A percentile compares a stretch with the other conserved stretches of the same genome.
Conservation (phyloP, 2,888 invertebrate species). For the Eucera pruinosa region DNA sequence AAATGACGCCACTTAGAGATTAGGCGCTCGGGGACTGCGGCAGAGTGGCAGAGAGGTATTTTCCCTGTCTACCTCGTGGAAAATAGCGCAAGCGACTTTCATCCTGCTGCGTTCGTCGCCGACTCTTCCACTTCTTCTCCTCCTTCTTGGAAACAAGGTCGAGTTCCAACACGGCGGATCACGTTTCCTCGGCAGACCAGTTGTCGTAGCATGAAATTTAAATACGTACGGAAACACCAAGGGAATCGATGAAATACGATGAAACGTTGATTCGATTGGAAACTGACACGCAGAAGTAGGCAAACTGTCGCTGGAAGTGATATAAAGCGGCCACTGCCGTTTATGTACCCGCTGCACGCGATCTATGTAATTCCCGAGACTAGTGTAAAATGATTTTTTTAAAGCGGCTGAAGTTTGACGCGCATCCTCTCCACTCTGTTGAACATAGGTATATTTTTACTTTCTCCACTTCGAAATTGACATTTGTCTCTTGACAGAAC, state of each 20-base stretch:
- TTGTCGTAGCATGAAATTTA: constrained; percentile 21
- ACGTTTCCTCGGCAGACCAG: constrained; percentile 10
- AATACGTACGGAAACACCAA: constrained; percentile 14
- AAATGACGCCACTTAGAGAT: constrained; percentile 79
- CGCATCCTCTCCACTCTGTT: no score
- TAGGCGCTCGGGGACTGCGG: constrained; percentile 73
- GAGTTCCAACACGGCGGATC: constrained; percentile 34
- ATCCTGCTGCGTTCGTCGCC: constrained; percentile 48
- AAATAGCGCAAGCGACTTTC: constrained; percentile 62
- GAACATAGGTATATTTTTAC: no score
- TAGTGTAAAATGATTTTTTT: constrained; percentile 34
- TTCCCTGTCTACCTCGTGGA: constrained; percentile 67
- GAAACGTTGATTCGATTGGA: constrained; percentile 39
- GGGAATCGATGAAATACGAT: constrained; percentile 27
- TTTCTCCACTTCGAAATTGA: no score
- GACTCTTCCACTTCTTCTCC: constrained; percentile 15
- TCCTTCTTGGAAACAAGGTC: constrained; percentile 38
- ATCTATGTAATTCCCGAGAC: constrained; percentile 37
- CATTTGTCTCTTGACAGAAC: no score
- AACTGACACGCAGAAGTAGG: constrained; percentile 30
- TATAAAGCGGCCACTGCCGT: constrained; percentile 20
- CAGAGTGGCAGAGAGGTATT: constrained; percentile 69
- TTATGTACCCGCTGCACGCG: constrained; percentile 12
- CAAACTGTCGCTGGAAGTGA: constrained; percentile 30
- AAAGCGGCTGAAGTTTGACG: neutral